Evolutionary conservation across 2,797 vertebrate genomes (phyloP).

Genomic region (Muscicapa comitata): DNA sequence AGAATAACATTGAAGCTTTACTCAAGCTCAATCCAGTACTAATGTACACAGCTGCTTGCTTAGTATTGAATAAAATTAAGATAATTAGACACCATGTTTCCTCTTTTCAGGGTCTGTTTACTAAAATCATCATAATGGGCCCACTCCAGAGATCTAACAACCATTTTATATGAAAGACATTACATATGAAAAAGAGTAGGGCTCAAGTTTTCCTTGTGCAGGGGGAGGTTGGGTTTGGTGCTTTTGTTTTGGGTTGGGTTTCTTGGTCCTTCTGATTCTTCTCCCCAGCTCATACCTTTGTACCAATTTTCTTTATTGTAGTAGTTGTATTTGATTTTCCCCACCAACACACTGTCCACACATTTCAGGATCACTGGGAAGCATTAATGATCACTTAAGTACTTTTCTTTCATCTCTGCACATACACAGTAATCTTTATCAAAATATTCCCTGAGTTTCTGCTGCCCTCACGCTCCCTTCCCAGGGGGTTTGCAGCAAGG

Average conservation of each 20-base stretch:
- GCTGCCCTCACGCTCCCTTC: not conserved
- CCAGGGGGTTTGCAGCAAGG: not conserved
- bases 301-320: not conserved
- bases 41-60: not conserved
- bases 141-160: not conserved
- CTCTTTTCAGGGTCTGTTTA: not conserved
- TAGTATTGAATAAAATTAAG: not conserved
- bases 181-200: not conserved
- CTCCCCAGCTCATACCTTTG: not conserved
- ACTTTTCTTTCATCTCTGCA: not conserved
- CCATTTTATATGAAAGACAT: not conserved
- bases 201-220: not conserved
- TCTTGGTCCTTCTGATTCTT: not conserved
- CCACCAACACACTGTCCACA: not conserved
- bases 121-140: not conserved
- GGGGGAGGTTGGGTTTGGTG: not conserved
- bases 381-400: not conserved
- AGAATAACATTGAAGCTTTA: not conserved
- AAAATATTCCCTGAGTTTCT: constrained; percentile 17
- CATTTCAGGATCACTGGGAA: not conserved
- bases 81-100: not conserved
- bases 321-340: not conserved
- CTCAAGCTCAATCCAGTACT: not conserved
- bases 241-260: not conserved
- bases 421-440: not conserved